Conservation (phyloP, 1,140 invertebrate species). For the Papilio polyxenes region DNA sequence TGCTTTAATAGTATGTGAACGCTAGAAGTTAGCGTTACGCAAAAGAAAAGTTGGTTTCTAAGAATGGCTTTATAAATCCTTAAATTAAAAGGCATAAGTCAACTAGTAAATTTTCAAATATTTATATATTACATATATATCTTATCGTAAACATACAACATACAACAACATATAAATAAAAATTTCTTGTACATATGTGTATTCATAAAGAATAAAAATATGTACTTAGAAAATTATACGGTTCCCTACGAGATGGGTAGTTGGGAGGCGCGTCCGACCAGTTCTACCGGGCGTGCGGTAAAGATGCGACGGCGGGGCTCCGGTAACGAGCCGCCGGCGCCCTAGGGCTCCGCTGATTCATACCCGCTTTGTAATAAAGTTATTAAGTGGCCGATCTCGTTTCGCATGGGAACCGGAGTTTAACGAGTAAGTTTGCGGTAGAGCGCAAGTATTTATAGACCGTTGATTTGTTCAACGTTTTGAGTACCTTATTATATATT, state of each 20-base stretch:
- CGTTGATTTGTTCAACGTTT: conserved; percentile 10
- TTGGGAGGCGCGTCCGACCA: conserved; percentile 21
- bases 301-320: conserved; percentile 24
- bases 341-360: conserved; percentile 42
- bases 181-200: too few species aligned
- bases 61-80: too few species aligned
- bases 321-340: conserved; percentile 38
- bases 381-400: conserved; percentile 47
- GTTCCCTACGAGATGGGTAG: neutral
- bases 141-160: too few species aligned
- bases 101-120: too few species aligned
- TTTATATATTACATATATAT: too few species aligned
- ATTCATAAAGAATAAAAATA: neutral
- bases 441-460: conserved; percentile 22
- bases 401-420: conserved; percentile 49
- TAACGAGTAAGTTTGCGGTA: conserved; percentile 37
- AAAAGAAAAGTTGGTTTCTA: too few species aligned
- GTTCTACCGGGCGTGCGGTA: neutral
- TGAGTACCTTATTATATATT: neutral
- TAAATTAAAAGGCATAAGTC: too few species aligned
- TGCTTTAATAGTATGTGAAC: too few species aligned
- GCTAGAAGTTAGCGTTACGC: too few species aligned
- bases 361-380: conserved; percentile 44
- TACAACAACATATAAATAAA: too few species aligned
- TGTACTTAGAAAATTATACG: conserved; percentile 22